Conservation (phyloP, 1,140 invertebrate genomes). For the Drosophila novamexicana region DNA sequence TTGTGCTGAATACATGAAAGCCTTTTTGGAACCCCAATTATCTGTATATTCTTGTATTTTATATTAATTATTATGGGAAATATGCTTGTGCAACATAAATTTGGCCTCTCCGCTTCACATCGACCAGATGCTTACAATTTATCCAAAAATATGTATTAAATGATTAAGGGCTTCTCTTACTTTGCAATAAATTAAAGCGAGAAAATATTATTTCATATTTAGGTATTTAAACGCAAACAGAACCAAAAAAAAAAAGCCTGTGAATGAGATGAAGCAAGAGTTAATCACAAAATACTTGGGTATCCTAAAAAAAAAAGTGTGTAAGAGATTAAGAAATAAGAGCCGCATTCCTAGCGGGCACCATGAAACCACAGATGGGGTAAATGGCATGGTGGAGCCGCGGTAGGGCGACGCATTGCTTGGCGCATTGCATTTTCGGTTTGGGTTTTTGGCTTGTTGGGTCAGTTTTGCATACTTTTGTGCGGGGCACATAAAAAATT, state of each 20-base stretch:
- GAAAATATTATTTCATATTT: no score
- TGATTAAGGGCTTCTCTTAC: no score
- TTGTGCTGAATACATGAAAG: background rate
- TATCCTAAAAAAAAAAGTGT: background rate
- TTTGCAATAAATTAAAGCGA: no score
- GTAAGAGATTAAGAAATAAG: slow-evolving; percentile 9
- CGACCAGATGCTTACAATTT: no score
- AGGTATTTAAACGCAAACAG: background rate
- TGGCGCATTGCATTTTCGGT: slow-evolving; percentile 6
- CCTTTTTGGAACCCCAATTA: no score
- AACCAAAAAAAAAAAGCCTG: background rate
- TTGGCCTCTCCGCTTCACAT: no score
- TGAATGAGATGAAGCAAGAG: slow-evolving; percentile 3
- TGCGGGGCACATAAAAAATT: slow-evolving; percentile 61
- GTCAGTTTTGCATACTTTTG: slow-evolving; percentile 75
- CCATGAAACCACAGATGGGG: slow-evolving; percentile 1
- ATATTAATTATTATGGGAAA: no score
- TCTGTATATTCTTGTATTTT: no score
- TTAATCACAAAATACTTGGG: slow-evolving; percentile 18
- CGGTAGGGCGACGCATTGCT: background rate
- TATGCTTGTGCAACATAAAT: no score
- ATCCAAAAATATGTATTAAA: no score
- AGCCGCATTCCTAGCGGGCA: slow-evolving; percentile 27
- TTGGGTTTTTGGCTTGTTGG: slow-evolving; percentile 22
- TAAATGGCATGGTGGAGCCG: background rate